Evolutionary conservation across 2,888 invertebrate species (phyloP).

Genomic region (Dioctria rufipes): DNA sequence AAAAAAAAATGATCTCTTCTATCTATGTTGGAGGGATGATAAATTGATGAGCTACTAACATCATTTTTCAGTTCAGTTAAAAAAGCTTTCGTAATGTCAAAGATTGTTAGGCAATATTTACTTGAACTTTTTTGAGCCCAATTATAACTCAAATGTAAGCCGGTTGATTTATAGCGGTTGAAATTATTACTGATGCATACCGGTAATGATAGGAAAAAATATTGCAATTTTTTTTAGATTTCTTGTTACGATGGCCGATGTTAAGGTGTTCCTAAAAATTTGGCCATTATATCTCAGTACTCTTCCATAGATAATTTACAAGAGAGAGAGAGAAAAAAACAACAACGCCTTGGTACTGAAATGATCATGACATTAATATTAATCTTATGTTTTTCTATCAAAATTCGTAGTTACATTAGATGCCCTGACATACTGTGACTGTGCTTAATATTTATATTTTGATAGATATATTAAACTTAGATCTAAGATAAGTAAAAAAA

Average conservation of each 20-base stretch:
- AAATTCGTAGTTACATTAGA: too few relatives aligned
- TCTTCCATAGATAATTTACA: too few relatives aligned
- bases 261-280: background rate
- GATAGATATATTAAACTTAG: too few relatives aligned
- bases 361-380: too few relatives aligned
- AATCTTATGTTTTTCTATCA: too few relatives aligned
- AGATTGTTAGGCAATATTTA: background rate
- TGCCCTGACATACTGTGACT: too few relatives aligned
- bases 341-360: too few relatives aligned
- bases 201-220: background rate
- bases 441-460: too few relatives aligned
- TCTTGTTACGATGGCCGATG: background rate
- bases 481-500: too few relatives aligned
- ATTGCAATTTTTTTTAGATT: background rate
- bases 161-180: background rate
- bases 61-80: background rate
- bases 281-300: background rate
- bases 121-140: slow-evolving; percentile 29
- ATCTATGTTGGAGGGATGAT: background rate
- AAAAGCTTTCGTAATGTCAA: background rate
- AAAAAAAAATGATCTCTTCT: background rate
- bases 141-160: background rate
- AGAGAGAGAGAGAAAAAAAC: too few relatives aligned
- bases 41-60: background rate
- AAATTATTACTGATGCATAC: background rate